Evolutionary conservation across 92 coral and sea anemone species (phyloP).

Genomic region (Phenganax stokvisi): DNA sequence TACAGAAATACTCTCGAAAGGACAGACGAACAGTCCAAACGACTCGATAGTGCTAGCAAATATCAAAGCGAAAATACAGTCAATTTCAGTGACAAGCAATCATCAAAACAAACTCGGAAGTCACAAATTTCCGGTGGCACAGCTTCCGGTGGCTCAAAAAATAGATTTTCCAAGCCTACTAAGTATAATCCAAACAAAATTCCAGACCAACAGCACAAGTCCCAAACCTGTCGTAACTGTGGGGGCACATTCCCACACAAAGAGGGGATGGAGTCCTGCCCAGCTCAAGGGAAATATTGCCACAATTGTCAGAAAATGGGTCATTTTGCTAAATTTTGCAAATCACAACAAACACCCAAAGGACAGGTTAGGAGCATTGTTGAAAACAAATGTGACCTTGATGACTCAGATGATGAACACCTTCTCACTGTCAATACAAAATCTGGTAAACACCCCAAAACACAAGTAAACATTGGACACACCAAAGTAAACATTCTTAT

Average conservation of each 20-base stretch:
- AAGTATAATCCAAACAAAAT: not conserved
- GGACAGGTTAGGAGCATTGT: not conserved
- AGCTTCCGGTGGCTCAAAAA: not conserved
- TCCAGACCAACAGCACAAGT: not conserved
- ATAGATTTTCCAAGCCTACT: not conserved
- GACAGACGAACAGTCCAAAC: constrained; percentile 46
- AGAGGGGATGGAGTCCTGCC: constrained; percentile 38
- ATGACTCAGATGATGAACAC: constrained; percentile 38
- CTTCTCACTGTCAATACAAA: constrained; percentile 26
- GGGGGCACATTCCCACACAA: constrained; percentile 42
- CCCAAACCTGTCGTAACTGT: constrained; percentile 43
- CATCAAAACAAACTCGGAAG: not conserved
- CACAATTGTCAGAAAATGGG: constrained; percentile 33
- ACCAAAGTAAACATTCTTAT: constrained; percentile 36
- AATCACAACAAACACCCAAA: not conserved
- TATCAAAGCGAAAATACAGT: constrained; percentile 1
- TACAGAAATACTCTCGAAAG: constrained; percentile 40
- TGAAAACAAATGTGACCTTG: not conserved
- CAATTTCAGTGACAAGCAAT: not conserved
- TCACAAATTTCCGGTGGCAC: not conserved
- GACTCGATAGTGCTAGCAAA: not conserved
- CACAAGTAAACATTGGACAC: constrained; percentile 19
- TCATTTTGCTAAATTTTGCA: constrained; percentile 38
- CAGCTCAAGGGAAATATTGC: constrained; percentile 32
- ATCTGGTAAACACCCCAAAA: constrained; percentile 41